Evolutionary conservation across 2,888 invertebrate species (phyloP), one percentile per base, ranked within the genome.

Genomic region (Troides oblongomaculatus): DNA sequence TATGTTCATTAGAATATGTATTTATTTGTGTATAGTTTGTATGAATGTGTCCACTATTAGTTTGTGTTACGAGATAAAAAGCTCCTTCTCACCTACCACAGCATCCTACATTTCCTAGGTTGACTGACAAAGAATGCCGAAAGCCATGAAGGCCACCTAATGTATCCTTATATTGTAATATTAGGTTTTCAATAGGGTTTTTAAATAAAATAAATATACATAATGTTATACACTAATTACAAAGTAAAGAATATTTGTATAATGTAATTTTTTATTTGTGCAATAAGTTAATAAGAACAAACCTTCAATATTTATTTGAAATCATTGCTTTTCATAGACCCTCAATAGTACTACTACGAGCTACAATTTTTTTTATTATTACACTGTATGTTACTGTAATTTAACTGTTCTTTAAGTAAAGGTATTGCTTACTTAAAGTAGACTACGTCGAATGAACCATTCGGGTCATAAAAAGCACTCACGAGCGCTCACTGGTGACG

Each of bases 381-480:
- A 58, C 7, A 12, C 10, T 25, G 58, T 58, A 14, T 18, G 1
- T 57, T 57, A 21, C 18, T 14, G 14, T 58, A 58, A 10, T 30
- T 60, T 25, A 60, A 25, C 18, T 7, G 18, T 30, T 66, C 64
- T 69, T 83, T 84, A 84, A 84, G 80, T 84, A 83, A 87, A 87
- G 84, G 85, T 86, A 82, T 84, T 77, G 74, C 74, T 76, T 70
- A 76, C 78, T 36, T 30, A 85, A 84, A 87, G 82, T 83, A 82
- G 83, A 84, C 82, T 82, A 76, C 81, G 79, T 81, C 82, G 84
- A 89, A 86, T 85, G 84, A 87, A 83, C 85, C 85, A 84, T 84
- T 78, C 75, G 75, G 72, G 78, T 81, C 83, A 83, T 88, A 88
- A 90, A 88, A 85, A 88, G 82, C 81, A 80, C 82, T 85, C 84